Conservation (phyloP, 1,140 invertebrate species). For the Caenorhabditis latens region DNA sequence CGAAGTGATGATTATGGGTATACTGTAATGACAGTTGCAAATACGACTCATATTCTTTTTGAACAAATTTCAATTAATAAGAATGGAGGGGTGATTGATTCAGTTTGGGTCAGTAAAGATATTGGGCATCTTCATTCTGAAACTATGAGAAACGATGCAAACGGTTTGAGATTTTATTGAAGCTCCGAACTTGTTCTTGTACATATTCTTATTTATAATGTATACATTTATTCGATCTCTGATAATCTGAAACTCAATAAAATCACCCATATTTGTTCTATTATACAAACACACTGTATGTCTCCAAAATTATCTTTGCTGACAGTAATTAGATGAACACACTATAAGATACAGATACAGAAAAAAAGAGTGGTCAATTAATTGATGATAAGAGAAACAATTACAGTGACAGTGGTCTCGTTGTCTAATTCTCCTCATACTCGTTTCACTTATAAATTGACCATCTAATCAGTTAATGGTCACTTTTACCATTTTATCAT, state of each 20-base stretch:
- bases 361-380: background rate
- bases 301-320: background rate
- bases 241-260: too few species aligned
- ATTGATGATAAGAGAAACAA: background rate
- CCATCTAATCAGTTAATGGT: background rate
- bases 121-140: background rate
- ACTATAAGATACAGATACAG: constrained; percentile 18
- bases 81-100: constrained; percentile 41
- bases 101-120: background rate
- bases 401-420: background rate
- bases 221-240: background rate
- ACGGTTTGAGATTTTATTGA: background rate
- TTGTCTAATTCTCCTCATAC: constrained; percentile 6
- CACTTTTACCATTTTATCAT: background rate
- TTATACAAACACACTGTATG: background rate
- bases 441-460: background rate
- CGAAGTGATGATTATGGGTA: constrained; percentile 92
- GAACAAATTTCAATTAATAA: constrained; percentile 86
- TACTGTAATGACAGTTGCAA: constrained; percentile 86
- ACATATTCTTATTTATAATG: background rate
- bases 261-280: too few species aligned
- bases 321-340: background rate
- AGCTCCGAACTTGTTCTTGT: background rate
- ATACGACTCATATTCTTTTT: constrained; percentile 89
- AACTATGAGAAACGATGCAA: background rate